A percentile compares a stretch with the other conserved stretches of the same genome.
phyloP scores from a whole-genome alignment of 2,797 vertebrate species.

The Mus caroli region DNA sequence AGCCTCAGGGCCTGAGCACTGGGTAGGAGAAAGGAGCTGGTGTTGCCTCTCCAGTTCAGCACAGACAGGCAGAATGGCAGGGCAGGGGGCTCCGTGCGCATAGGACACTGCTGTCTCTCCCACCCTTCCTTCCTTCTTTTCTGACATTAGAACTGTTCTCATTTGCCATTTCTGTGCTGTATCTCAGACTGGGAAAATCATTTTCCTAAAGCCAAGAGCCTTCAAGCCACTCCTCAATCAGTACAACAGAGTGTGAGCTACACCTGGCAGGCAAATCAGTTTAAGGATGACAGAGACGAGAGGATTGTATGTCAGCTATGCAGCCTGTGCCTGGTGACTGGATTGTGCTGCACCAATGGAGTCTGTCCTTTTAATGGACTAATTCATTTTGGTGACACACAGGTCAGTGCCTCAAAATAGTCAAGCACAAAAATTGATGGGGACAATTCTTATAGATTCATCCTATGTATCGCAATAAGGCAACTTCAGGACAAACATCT shows the following conservation, averaged over 20 bases:
- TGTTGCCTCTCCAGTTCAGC: background rate
- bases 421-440: background rate
- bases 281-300: background rate
- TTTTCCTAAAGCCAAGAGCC: background rate
- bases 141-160: background rate
- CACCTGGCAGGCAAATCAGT: background rate
- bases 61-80: background rate
- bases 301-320: background rate
- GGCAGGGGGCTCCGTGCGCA: background rate
- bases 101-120: background rate
- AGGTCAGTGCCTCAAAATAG: background rate
- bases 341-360: background rate
- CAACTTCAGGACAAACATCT: background rate
- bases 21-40: background rate
- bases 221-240: background rate
- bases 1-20: background rate
- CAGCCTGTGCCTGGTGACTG: background rate
- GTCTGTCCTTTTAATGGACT: background rate
- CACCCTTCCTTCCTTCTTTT: background rate
- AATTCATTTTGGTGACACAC: background rate
- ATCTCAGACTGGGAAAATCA: background rate
- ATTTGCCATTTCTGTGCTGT: background rate
- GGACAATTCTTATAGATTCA: background rate
- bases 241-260: background rate
- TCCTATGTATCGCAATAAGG: too few species aligned